Evolutionary conservation across 1,140 invertebrate species (phyloP).

Genomic region (Drosophila sp.): DNA sequence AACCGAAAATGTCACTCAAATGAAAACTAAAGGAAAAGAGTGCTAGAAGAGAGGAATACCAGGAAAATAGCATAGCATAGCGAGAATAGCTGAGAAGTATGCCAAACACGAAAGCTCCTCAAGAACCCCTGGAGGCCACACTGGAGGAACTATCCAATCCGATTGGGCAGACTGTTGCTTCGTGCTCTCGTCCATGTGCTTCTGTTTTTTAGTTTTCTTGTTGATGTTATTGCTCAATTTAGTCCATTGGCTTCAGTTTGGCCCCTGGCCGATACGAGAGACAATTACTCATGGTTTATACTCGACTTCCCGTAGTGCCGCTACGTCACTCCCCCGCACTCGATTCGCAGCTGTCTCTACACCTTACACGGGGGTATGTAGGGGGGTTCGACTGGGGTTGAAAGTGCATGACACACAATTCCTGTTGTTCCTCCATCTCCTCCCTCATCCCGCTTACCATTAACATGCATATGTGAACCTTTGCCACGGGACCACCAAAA

Average conservation of each 20-base stretch:
- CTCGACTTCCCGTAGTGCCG: background rate
- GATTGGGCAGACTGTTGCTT: slow-evolving; percentile 69
- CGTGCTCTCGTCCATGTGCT: background rate
- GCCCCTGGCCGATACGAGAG: slow-evolving; percentile 24
- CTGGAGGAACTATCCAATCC: slow-evolving; percentile 27
- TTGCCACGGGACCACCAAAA: slow-evolving; percentile 46
- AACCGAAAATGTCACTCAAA: slow-evolving; percentile 69
- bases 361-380: background rate
- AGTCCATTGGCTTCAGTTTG: slow-evolving; percentile 60
- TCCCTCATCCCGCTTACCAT: slow-evolving; percentile 31
- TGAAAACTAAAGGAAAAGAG: slow-evolving; percentile 58
- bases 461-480: slow-evolving; percentile 52
- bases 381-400: slow-evolving; percentile 45
- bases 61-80: background rate
- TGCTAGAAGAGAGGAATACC: slow-evolving; percentile 10
- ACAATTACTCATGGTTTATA: slow-evolving; percentile 57
- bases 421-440: background rate
- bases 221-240: slow-evolving; percentile 59
- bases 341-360: background rate
- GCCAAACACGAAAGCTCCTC: slow-evolving; percentile 32
- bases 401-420: slow-evolving; percentile 77
- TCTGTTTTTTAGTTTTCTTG: slow-evolving; percentile 12
- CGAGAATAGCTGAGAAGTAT: background rate
- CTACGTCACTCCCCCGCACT: slow-evolving; percentile 6
- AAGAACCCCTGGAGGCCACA: slow-evolving; percentile 31